Evolutionary conservation across 1,140 invertebrate species (phyloP).

Genomic region (Saxidomus purpurata): DNA sequence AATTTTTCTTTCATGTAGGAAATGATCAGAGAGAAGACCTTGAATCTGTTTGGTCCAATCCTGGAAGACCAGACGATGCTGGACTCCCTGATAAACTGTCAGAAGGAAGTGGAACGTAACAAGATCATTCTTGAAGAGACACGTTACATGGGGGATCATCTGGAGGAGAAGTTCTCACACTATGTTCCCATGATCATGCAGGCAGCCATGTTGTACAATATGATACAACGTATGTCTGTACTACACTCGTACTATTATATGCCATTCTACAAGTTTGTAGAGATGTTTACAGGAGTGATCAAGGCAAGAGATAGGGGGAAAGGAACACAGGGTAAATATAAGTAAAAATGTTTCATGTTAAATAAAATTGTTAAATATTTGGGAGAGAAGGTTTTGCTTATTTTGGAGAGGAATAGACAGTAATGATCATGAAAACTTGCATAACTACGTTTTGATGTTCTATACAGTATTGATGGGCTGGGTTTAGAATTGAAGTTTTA

Average conservation of each 20-base stretch:
- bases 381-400: no score
- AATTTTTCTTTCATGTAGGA: no score
- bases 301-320: constrained; percentile 82
- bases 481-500: no score
- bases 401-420: no score
- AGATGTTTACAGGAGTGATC: constrained; percentile 80
- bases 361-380: no score
- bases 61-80: constrained; percentile 85
- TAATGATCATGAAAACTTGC: no score
- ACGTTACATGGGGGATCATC: constrained; percentile 81
- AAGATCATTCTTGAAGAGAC: constrained; percentile 83
- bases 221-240: constrained; percentile 79
- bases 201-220: constrained; percentile 82
- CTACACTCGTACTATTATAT: constrained; percentile 82
- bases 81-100: constrained; percentile 80
- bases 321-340: constrained; percentile 81
- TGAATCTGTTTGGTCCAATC: constrained; percentile 81
- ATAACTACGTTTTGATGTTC: no score
- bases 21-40: constrained; percentile 83
- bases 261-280: constrained; percentile 82
- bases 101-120: constrained; percentile 82
- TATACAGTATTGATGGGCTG: no score
- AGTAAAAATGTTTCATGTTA: no score
- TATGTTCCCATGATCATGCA: constrained; percentile 83
- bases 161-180: constrained; percentile 83